A percentile compares a stretch with the other conserved stretches of the same genome.
phyloP scores from a whole-genome alignment of 2,888 invertebrate species.

The Metallyticus violacea region DNA sequence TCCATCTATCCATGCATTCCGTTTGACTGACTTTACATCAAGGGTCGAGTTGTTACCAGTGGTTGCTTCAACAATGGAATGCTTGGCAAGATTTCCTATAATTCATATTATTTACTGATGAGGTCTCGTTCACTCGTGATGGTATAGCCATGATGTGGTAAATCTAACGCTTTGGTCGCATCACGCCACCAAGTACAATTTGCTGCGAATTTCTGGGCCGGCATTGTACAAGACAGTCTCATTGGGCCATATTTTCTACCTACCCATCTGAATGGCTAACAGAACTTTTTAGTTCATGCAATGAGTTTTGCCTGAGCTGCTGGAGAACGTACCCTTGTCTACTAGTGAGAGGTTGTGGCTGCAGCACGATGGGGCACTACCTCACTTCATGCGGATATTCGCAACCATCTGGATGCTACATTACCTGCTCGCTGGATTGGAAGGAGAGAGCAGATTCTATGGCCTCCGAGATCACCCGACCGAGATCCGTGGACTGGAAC shows the following conservation, averaged over 20 bases:
- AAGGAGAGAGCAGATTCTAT: slow-evolving; percentile 1
- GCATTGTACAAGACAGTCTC: background rate
- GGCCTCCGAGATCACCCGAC: no score
- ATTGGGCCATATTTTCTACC: background rate
- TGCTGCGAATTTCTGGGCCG: background rate
- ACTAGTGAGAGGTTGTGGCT: slow-evolving; percentile 15
- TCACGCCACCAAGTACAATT: background rate
- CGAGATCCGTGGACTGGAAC: no score
- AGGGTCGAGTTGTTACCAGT: no score
- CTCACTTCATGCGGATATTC: slow-evolving; percentile 19
- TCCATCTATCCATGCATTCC: no score
- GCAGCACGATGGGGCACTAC: slow-evolving; percentile 29
- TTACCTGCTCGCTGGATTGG: slow-evolving; percentile 30
- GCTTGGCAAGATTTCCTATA: no score
- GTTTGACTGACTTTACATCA: no score
- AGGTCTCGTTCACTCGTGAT: no score
- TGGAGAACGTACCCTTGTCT: slow-evolving; percentile 13
- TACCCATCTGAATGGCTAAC: background rate
- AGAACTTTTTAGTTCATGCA: background rate
- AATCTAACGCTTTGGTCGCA: no score
- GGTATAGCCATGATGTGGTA: no score
- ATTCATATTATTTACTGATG: no score
- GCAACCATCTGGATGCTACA: slow-evolving; percentile 17
- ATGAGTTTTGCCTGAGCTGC: no score
- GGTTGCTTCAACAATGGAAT: no score